Evolutionary conservation across 2,797 vertebrate genomes (phyloP), one percentile per base, ranked within the genome.

Genomic region (Sebastes vulpes): DNA sequence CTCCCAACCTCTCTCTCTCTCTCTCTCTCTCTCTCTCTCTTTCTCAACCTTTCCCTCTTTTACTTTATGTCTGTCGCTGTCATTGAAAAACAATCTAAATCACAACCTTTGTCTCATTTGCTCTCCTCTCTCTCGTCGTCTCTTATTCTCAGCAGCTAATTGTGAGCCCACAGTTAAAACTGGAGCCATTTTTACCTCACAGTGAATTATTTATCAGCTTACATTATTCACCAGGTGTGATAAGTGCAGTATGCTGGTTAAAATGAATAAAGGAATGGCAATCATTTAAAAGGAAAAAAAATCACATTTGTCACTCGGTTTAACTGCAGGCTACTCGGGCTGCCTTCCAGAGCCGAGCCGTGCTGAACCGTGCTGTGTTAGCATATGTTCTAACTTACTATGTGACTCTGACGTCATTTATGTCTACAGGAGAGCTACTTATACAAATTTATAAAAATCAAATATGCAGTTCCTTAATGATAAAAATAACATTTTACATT

Each of bases 141-240:
- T 73, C 12, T 70, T 25, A 8, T 25, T 57, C 72, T 75, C 35
- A 12, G 46, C 81, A 87, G 46, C 81, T 91, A 89, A 93, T 91
- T 86, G 84, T 79, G 59, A 81, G 56, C 23, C 63, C 57, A 35
- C 58, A 78, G 88, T 91, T 86, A 86, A 70, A 89, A 80, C 66
- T 54, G 28, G 72, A 83, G 84, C 89, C 89, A 84, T 92, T 94
- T 95, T 93, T 88, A 88, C 90, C 89, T 84, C 65, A 1, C 5
- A 1, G 9, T 95, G 65, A 94, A 95, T 94, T 84, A 95, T 95
- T 94, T 46, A 95, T 82, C 58, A 31, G 73, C 75, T 72, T 95
- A 58, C 82, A 95, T 95, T 87, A 95, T 95, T 95, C 87, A 96
- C 59, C 23, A 80, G 78, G 75, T 81, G 42, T 94, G 92, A 95